Percentiles rank a stretch among this genome's conserved stretches.
Evolutionary conservation across 2,113 vertebrate genomes (phyloP).

Genomic region (Tinamus guttatus): DNA sequence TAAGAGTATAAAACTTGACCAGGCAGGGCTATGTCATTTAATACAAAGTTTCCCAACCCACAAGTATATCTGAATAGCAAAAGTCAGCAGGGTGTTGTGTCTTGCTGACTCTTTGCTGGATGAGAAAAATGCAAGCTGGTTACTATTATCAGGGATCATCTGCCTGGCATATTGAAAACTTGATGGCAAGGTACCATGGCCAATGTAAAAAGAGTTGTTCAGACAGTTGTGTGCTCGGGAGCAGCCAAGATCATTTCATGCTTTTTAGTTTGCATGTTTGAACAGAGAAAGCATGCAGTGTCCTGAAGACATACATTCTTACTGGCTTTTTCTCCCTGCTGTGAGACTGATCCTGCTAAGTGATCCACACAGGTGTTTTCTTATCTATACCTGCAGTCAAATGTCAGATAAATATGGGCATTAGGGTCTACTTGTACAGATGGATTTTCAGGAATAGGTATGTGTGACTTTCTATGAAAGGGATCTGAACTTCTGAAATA

Average conservation of each 20-base stretch:
- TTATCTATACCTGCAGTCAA: slow-evolving; percentile 37
- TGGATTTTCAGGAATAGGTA: neutral
- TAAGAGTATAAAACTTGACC: neutral
- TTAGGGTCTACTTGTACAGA: neutral
- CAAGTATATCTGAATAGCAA: neutral
- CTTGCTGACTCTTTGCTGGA: neutral
- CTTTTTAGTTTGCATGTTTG: slow-evolving; percentile 44
- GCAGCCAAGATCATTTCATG: slow-evolving; percentile 49
- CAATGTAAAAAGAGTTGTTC: neutral
- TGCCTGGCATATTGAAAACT: neutral
- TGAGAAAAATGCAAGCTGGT: neutral
- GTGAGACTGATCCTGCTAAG: slow-evolving; percentile 50
- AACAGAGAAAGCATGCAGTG: slow-evolving; percentile 58
- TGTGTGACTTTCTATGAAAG: neutral
- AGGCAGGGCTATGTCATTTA: neutral
- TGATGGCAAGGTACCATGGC: slow-evolving; percentile 23
- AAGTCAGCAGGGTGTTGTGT: neutral
- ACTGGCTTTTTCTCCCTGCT: slow-evolving; percentile 38
- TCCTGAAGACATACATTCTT: slow-evolving; percentile 70
- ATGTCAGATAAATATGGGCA: neutral
- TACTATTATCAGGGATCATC: neutral
- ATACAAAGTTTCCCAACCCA: neutral
- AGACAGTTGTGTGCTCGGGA: neutral
- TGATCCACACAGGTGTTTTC: slow-evolving; percentile 59
- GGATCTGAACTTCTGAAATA: neutral